Percentiles rank a stretch among this genome's conserved stretches.
These are phyloP conservation scores for Conopomorpha cramerella DNA, from an alignment of 1,140 invertebrate species.

Conservation along the genomic window DNA sequence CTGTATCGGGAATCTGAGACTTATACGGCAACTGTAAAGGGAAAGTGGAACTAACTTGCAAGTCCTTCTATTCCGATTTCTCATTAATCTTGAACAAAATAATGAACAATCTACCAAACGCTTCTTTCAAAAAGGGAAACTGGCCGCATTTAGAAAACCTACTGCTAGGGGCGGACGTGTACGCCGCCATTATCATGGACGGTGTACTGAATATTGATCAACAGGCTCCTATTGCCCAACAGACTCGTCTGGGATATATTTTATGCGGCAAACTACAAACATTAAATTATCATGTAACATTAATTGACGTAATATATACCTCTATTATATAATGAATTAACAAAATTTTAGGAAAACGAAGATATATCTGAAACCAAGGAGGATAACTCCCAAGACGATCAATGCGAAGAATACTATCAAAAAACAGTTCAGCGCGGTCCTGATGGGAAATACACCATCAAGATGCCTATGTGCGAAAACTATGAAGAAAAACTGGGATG, in stretches of 20 bases:
- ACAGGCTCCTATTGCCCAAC: too few relatives aligned
- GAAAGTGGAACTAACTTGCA: slow-evolving; percentile 4
- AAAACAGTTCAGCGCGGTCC: slow-evolving; percentile 3
- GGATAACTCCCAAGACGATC: slow-evolving; percentile 3
- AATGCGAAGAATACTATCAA: slow-evolving; percentile 8
- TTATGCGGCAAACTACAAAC: too few relatives aligned
- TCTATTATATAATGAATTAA: too few relatives aligned
- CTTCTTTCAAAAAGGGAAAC: neutral
- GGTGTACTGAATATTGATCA: too few relatives aligned
- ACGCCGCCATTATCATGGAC: too few relatives aligned
- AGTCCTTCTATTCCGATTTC: slow-evolving; percentile 8
- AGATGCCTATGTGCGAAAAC: slow-evolving; percentile 6
- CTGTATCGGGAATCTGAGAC: slow-evolving; percentile 6
- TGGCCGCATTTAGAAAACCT: slow-evolving; percentile 3
- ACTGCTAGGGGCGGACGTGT: too few relatives aligned
- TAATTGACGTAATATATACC: too few relatives aligned
- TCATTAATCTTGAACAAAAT: slow-evolving; percentile 10
- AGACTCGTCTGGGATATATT: too few relatives aligned
- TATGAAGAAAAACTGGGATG: slow-evolving; percentile 8
- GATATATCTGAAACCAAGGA: too few relatives aligned
- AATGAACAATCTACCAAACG: slow-evolving; percentile 5
- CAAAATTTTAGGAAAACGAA: too few relatives aligned
- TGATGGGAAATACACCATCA: slow-evolving; percentile 8
- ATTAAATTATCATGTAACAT: too few relatives aligned
- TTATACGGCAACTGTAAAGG: slow-evolving; percentile 8